A percentile compares a stretch with the other conserved stretches of the same genome.
Conservation (phyloP, 2,113 vertebrate genomes). For the Panurus biarmicus region DNA sequence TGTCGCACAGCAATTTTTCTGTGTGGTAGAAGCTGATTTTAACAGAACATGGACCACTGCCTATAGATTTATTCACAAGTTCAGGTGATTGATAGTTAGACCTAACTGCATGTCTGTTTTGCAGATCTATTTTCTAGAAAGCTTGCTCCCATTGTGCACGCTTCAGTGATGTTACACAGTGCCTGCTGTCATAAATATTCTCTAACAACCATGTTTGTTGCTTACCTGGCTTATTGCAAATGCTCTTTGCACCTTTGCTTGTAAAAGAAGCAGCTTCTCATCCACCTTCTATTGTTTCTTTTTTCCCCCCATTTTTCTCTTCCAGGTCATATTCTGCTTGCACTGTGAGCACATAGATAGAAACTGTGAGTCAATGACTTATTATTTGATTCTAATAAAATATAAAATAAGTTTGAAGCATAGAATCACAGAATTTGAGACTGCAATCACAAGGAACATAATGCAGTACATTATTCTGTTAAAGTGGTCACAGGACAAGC, state of each 20-base stretch:
- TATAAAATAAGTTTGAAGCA: not conserved
- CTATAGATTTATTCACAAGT: slow-evolving; percentile 40
- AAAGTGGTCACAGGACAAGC: not conserved
- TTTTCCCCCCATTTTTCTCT: slow-evolving; percentile 8
- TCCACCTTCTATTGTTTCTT: slow-evolving; percentile 36
- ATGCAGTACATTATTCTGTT: not conserved
- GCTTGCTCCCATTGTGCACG: slow-evolving; percentile 29
- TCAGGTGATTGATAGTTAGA: slow-evolving; percentile 57
- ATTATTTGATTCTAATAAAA: not conserved
- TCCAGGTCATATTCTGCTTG: slow-evolving; percentile 47
- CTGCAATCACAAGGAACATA: not conserved
- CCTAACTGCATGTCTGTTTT: slow-evolving; percentile 47
- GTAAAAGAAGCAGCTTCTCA: slow-evolving; percentile 49
- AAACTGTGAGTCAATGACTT: slow-evolving; percentile 8
- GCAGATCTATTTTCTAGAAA: slow-evolving; percentile 53
- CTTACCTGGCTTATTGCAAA: slow-evolving; percentile 60
- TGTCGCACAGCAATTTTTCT: not conserved
- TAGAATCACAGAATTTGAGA: not conserved
- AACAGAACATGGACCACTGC: slow-evolving; percentile 12
- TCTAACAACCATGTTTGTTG: slow-evolving; percentile 40
- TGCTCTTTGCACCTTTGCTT: slow-evolving; percentile 35
- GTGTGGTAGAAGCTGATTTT: not conserved
- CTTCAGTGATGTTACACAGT: slow-evolving; percentile 49
- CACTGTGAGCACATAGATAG: not conserved
- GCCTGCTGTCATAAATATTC: slow-evolving; percentile 57